A percentile compares a stretch with the other conserved stretches of the same genome.
Evolutionary conservation across 2,113 vertebrate genomes (phyloP).

Genomic region (Ochotona curzoniae): DNA sequence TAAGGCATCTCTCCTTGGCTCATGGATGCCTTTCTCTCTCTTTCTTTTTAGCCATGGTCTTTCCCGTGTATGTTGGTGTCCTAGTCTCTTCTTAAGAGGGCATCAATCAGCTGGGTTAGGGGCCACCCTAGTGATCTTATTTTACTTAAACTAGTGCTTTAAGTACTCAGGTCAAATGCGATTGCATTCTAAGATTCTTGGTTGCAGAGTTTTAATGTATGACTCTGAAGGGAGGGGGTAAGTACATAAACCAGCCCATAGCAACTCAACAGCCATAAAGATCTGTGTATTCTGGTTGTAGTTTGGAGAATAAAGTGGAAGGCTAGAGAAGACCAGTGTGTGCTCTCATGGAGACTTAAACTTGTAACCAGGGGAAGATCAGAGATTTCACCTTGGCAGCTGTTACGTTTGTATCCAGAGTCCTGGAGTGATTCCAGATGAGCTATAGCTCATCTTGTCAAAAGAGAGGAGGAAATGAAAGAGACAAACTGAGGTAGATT

Average conservation of each 20-base stretch:
- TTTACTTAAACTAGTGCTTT: background rate
- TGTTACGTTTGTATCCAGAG: background rate
- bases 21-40: background rate
- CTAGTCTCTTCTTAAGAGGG: background rate
- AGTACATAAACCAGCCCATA: background rate
- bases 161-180: background rate
- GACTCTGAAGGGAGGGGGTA: rapidly evolving
- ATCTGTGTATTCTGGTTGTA: background rate
- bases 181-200: background rate
- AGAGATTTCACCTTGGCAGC: background rate
- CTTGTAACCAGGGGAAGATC: background rate
- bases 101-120: background rate
- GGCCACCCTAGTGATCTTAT: background rate
- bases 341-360: background rate
- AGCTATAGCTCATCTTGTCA: background rate
- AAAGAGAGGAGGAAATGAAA: background rate
- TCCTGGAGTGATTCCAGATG: background rate
- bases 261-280: background rate
- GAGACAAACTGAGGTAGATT: background rate
- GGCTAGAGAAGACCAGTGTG: background rate
- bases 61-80: background rate
- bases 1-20: background rate
- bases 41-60: background rate
- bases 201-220: background rate
- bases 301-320: background rate